Base-by-base conservation (phyloP, 2,113 vertebrate species). In the Oncorhynchus keta region DNA sequence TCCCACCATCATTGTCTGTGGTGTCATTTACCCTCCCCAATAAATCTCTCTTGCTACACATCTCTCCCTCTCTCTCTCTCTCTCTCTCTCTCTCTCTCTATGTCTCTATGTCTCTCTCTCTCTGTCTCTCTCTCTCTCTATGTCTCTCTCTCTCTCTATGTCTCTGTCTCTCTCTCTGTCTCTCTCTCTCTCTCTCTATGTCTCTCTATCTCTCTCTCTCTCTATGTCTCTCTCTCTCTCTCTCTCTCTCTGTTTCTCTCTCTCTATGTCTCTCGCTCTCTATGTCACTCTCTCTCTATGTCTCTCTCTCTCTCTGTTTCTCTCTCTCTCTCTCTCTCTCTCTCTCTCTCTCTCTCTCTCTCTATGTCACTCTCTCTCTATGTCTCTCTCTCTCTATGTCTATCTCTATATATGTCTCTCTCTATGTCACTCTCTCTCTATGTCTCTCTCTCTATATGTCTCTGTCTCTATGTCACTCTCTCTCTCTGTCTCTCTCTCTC, bases 1-100 rank as follows among this genome's bases (percentile, higher is more conserved):
- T 72, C 77, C 77, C 73, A 83, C 79, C 83, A 79, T 77, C 80
- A 78, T 55, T 22, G 49, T 51, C 49, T 61, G 66, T 81, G 83
- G 85, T n/a, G 49, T 13, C 85, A 79, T 84, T 83, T 81, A 79
- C 83, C 85, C 81, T 75, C 64, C 32, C 16, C 32, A 14, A 18
- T 59, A 26, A 8, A 14, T 22, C 48, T 75, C 39, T 18, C 48
- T 32, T 20, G 20, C 65, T 51, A 14, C 26, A 14, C 5, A 26
- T 79, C 39, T 28, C 65, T 77, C 81, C 75, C 76, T 81, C 71
- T 84, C 83, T 81, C 28, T 28, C 28, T 28, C 28, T n/a, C n/a
- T 28, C 26, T 26, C 39, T 28, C 65, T 77, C 81, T 76, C 76
- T 81, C 71, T 84, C 83, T 81, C 79, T 61, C 81, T 81, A 87